Evolutionary conservation across 92 coral and sea anemone species (phyloP).

Genomic region (Epizoanthus fatuus): DNA sequence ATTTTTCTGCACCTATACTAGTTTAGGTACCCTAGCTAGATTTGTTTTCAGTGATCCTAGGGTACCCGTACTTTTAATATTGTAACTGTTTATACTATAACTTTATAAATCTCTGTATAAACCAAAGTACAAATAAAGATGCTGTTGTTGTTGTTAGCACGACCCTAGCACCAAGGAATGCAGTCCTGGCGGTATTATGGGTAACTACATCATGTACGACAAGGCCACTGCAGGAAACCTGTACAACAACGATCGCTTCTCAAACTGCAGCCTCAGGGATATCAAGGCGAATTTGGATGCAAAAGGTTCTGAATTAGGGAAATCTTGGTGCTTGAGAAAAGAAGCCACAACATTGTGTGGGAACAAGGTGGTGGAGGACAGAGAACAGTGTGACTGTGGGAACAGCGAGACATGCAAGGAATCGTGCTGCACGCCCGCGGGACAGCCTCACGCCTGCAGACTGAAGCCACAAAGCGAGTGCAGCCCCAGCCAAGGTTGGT

Average conservation of each 20-base stretch:
- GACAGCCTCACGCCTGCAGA: constrained; percentile 53
- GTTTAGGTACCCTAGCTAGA: no score
- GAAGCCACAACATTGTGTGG: constrained; percentile 73
- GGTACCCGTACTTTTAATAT: no score
- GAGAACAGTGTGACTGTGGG: constrained; percentile 93
- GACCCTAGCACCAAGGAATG: constrained; percentile 73
- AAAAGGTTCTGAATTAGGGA: constrained; percentile 47
- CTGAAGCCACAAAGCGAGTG: constrained; percentile 35
- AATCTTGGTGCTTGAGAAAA: constrained; percentile 46
- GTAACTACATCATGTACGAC: constrained; percentile 91
- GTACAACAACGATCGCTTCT: constrained; percentile 79
- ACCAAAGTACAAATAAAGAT: no score
- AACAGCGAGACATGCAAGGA: constrained; percentile 65
- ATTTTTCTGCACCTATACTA: no score
- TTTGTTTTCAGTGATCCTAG: no score
- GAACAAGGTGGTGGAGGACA: constrained; percentile 74
- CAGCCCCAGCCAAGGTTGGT: constrained; percentile 89
- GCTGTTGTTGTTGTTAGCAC: constrained; percentile 55
- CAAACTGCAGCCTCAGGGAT: constrained; percentile 78
- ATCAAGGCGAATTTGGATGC: constrained; percentile 74
- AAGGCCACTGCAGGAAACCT: constrained; percentile 91
- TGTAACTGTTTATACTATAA: no score
- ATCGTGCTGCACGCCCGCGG: constrained; percentile 74
- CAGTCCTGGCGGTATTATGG: constrained; percentile 78
- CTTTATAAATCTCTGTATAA: no score